phyloP scores from a whole-genome alignment of 2,888 invertebrate genomes.

The Timandra comae region DNA sequence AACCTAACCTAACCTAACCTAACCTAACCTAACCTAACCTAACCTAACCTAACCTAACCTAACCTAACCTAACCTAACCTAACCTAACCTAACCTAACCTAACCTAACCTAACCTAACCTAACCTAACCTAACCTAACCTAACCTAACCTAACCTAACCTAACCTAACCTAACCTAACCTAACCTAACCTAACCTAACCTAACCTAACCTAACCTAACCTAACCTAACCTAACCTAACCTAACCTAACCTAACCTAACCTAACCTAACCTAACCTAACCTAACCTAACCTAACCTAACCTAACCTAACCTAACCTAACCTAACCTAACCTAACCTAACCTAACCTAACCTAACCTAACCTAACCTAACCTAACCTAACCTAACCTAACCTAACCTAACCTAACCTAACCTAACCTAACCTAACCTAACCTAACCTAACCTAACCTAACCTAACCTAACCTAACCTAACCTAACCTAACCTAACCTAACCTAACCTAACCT shows the following conservation, averaged over 20 bases:
- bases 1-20: conserved; percentile 13
- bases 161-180: conserved; percentile 3
- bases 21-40: conserved; percentile 18
- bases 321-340: not conserved
- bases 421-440: conserved; percentile 13
- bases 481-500: conserved; percentile 14
- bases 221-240: not conserved
- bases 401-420: conserved; percentile 12
- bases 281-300: not conserved
- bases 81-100: conserved; percentile 20
- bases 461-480: conserved; percentile 11
- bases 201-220: conserved; percentile 1
- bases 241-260: conserved; percentile 1
- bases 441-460: conserved; percentile 13
- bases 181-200: not conserved
- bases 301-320: not conserved
- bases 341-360: conserved; percentile 1
- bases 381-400: conserved; percentile 3
- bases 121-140: conserved; percentile 11
- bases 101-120: conserved; percentile 20
- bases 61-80: conserved; percentile 26
- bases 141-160: conserved; percentile 18
- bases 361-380: conserved; percentile 5
- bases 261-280: not conserved
- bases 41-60: conserved; percentile 17